Percentiles rank a stretch among this genome's conserved stretches.
Evolutionary conservation across 2,113 vertebrate genomes (phyloP).

Genomic region (Turnix velox): DNA sequence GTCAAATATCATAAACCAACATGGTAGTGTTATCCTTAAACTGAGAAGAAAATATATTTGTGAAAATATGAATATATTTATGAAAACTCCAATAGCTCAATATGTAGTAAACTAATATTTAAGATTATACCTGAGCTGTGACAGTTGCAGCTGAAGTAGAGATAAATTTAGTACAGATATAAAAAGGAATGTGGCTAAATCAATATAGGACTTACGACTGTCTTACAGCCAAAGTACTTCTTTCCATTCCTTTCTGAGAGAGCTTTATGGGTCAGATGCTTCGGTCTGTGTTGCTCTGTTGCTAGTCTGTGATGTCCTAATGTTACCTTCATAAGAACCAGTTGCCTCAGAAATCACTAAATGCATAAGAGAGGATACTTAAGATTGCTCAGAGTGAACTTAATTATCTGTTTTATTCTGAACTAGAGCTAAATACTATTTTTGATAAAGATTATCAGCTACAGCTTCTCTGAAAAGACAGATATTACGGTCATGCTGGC

Average conservation of each 20-base stretch:
- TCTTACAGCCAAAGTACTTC: neutral
- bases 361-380: neutral
- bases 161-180: neutral
- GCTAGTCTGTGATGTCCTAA: neutral
- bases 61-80: neutral
- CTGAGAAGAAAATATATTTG: neutral
- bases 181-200: neutral
- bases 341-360: neutral
- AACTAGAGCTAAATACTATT: neutral
- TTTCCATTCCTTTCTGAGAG: neutral
- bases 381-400: neutral
- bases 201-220: neutral
- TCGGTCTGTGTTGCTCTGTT: neutral
- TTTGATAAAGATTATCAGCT: neutral
- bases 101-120: neutral
- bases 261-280: neutral
- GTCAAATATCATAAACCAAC: neutral
- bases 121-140: neutral
- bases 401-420: neutral
- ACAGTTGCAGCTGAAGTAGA: neutral
- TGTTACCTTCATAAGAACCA: neutral
- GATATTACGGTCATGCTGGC: neutral
- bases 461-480: neutral
- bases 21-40: neutral
- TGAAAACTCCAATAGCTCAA: neutral